phyloP scores from a whole-genome alignment of 2,113 vertebrate genomes.

The Manacus vitellinus region DNA sequence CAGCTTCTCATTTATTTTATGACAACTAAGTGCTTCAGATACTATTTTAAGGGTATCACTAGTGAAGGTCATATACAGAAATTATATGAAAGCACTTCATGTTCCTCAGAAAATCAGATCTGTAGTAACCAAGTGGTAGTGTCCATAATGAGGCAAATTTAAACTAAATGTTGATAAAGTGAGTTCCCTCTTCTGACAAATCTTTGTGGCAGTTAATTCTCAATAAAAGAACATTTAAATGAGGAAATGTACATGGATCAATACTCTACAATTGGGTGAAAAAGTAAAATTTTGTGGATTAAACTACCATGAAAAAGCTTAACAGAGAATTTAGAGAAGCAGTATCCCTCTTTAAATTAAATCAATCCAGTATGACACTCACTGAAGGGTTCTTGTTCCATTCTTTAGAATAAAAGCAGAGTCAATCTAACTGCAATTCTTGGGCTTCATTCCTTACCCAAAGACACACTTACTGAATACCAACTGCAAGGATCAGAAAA shows the following conservation, averaged over 20 bases:
- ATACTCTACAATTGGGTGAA: background rate
- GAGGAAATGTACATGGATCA: background rate
- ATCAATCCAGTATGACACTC: background rate
- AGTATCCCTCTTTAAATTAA: background rate
- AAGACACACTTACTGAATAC: background rate
- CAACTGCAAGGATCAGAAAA: background rate
- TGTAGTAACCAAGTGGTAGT: background rate
- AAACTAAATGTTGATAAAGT: background rate
- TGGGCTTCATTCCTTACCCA: background rate
- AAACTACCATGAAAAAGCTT: background rate
- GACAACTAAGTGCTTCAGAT: background rate
- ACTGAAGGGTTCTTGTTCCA: background rate
- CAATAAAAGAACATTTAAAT: background rate
- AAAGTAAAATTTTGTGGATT: background rate
- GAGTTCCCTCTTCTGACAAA: background rate
- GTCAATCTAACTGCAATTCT: background rate
- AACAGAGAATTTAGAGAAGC: background rate
- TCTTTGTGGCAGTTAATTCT: background rate
- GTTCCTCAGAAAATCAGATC: background rate
- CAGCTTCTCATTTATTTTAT: background rate
- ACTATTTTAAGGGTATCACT: background rate
- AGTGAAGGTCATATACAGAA: background rate
- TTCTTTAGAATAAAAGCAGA: background rate
- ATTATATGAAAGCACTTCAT: background rate
- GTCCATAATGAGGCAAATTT: background rate